These are phyloP conservation scores for Stichopus chloronotus DNA, from an alignment of 35 echinoderm and acorn worm genomes.

Conservation along the genomic window DNA sequence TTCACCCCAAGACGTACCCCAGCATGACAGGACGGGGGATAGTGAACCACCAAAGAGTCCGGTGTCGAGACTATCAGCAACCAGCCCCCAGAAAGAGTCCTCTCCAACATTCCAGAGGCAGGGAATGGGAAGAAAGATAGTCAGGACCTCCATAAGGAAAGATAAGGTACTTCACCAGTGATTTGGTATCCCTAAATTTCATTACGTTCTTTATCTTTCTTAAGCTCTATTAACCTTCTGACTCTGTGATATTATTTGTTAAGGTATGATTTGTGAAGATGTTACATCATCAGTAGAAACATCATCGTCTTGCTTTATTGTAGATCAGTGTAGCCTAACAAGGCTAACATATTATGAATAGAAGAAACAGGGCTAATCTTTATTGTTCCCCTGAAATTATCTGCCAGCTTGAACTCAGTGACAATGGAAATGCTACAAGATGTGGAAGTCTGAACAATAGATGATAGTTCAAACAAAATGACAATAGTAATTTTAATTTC, in stretches of 20 bases:
- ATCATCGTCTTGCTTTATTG: too few relatives aligned
- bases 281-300: too few relatives aligned
- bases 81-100: background rate
- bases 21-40: background rate
- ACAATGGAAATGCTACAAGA: too few relatives aligned
- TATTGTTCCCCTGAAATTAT: too few relatives aligned
- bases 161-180: constrained; percentile 25
- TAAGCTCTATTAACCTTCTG: background rate
- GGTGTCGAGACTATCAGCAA: background rate
- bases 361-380: too few relatives aligned
- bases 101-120: constrained; percentile 59
- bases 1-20: background rate
- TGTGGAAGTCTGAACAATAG: too few relatives aligned
- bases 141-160: constrained; percentile 44
- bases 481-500: too few relatives aligned
- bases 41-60: constrained; percentile 9
- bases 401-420: too few relatives aligned
- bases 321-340: too few relatives aligned
- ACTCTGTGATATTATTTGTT: background rate
- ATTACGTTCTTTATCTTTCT: background rate
- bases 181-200: background rate
- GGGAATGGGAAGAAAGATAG: constrained; percentile 50
- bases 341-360: too few relatives aligned
- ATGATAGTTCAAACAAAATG: too few relatives aligned
- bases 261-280: background rate